Percentiles rank a stretch among this genome's conserved stretches.
phyloP scores from a whole-genome alignment of 2,888 invertebrate species.

The Lithosia quadra region DNA sequence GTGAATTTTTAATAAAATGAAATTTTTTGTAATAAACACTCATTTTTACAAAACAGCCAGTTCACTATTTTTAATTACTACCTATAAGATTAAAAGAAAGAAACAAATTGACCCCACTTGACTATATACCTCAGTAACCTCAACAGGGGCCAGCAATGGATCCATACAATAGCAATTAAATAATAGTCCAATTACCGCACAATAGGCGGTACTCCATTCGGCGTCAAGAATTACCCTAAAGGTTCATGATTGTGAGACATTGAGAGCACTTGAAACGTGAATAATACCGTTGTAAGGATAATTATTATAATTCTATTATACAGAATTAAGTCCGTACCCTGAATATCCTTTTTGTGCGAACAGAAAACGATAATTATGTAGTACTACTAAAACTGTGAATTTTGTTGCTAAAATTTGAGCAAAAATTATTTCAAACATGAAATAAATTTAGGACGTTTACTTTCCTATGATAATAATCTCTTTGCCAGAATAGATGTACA shows the following conservation, averaged over 20 bases:
- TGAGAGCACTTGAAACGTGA: slow-evolving; percentile 39
- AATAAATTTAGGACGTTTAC: too few species aligned
- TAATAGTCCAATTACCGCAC: slow-evolving; percentile 48
- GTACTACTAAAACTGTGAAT: neutral
- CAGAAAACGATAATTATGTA: neutral
- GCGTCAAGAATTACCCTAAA: slow-evolving; percentile 47
- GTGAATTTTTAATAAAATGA: too few species aligned
- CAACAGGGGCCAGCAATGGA: slow-evolving; percentile 7
- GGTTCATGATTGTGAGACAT: slow-evolving; percentile 47
- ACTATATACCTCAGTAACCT: neutral
- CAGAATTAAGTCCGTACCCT: slow-evolving; percentile 1
- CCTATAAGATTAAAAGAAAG: neutral
- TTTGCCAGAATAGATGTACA: too few species aligned
- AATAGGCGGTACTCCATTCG: slow-evolving; percentile 41
- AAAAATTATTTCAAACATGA: neutral
- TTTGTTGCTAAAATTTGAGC: neutral
- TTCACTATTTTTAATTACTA: neutral
- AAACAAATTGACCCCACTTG: neutral
- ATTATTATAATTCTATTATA: slow-evolving; percentile 7
- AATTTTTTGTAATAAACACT: too few species aligned
- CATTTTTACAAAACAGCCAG: too few species aligned
- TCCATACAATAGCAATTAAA: slow-evolving; percentile 41
- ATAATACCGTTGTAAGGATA: slow-evolving; percentile 30
- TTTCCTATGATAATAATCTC: too few species aligned
- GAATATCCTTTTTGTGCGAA: neutral